Conservation (phyloP, 2,888 invertebrate species). For the Rapana venosa region DNA sequence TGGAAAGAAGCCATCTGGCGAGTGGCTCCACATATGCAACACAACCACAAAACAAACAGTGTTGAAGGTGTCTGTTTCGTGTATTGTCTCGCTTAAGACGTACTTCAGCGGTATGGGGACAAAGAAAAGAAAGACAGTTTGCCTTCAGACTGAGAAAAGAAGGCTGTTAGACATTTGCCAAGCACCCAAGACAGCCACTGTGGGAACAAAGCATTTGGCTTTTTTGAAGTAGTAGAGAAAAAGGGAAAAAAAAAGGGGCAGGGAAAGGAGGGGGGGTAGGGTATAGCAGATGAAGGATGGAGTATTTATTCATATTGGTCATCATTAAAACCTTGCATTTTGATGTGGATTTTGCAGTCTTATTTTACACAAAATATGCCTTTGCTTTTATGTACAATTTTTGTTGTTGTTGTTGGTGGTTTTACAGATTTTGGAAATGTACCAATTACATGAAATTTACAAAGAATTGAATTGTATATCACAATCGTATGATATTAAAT, state of each 20-base stretch:
- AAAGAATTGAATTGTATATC: constrained; percentile 35
- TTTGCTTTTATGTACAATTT: background rate
- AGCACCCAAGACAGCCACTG: background rate
- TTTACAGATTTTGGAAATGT: constrained; percentile 28
- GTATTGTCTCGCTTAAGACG: too few species aligned
- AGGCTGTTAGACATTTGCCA: too few species aligned
- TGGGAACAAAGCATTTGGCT: constrained; percentile 38
- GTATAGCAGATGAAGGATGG: background rate
- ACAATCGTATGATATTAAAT: constrained; percentile 46
- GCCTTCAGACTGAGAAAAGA: too few species aligned
- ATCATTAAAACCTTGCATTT: constrained; percentile 11
- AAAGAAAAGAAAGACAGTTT: too few species aligned
- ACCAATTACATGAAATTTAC: constrained; percentile 40
- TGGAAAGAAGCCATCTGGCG: too few species aligned
- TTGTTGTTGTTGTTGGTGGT: constrained; percentile 8
- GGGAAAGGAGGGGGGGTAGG: background rate
- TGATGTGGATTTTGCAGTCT: constrained; percentile 21
- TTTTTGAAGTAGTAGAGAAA: background rate
- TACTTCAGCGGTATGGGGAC: too few species aligned
- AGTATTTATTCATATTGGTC: constrained; percentile 12
- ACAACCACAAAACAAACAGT: too few species aligned
- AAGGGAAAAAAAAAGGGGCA: background rate
- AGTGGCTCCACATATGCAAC: too few species aligned
- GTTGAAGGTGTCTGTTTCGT: too few species aligned
- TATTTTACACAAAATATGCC: background rate